A percentile compares a stretch with the other conserved stretches of the same genome.
Conservation (phyloP, 1,140 invertebrate genomes). For the Metopolophium dirhodum region DNA sequence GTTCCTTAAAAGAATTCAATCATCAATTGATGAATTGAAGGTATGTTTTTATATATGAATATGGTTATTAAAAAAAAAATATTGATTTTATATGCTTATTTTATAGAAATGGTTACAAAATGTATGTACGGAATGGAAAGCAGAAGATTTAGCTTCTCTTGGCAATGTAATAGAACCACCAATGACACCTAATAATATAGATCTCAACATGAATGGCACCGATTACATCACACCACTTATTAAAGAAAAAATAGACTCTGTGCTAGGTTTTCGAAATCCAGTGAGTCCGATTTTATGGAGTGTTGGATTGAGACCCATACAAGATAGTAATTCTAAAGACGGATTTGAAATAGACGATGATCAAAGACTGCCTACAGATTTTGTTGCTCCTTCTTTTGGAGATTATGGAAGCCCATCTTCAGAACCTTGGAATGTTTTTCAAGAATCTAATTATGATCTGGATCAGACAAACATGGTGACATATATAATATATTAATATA, state of each 20-base stretch:
- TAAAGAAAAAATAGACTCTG: conserved; percentile 53
- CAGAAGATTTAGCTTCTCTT: conserved; percentile 51
- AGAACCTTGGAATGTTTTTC: conserved; percentile 51
- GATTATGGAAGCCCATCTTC: conserved; percentile 53
- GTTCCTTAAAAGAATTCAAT: conserved; percentile 47
- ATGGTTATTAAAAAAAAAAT: neutral
- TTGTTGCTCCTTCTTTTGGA: conserved; percentile 43
- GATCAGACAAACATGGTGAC: conserved; percentile 28
- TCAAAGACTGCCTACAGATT: conserved; percentile 33
- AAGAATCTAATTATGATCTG: conserved; percentile 37
- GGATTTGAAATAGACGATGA: conserved; percentile 51
- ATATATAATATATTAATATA: neutral
- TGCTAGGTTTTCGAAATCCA: conserved; percentile 47
- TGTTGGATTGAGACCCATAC: conserved; percentile 50
- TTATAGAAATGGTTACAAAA: conserved; percentile 51
- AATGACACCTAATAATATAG: conserved; percentile 49
- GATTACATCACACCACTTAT: conserved; percentile 49
- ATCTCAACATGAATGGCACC: conserved; percentile 29
- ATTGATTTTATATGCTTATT: neutral
- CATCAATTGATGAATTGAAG: conserved; percentile 51
- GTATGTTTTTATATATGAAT: neutral
- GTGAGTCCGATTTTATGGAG: conserved; percentile 54
- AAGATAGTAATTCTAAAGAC: conserved; percentile 39
- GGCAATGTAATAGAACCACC: conserved; percentile 52
- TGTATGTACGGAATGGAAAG: conserved; percentile 55